Percentiles rank a stretch among this genome's conserved stretches.
phyloP scores from a whole-genome alignment of 2,797 vertebrate species.

The Microchirus variegatus region DNA sequence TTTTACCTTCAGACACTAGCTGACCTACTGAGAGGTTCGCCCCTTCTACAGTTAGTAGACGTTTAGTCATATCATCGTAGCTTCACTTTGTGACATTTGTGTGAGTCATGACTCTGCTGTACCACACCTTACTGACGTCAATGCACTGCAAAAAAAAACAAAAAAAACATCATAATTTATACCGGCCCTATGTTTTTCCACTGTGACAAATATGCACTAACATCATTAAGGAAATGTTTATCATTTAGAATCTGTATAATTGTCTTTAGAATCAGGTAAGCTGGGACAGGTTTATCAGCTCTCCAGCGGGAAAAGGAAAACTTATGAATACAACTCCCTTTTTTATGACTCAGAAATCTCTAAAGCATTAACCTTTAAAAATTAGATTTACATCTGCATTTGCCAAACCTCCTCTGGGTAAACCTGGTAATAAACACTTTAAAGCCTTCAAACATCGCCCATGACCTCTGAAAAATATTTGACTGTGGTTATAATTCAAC shows the following conservation, averaged over 20 bases:
- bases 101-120: conserved; percentile 46
- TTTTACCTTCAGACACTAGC: conserved; percentile 43
- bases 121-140: conserved; percentile 9
- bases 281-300: conserved; percentile 42
- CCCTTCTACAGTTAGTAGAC: conserved; percentile 34
- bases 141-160: neutral
- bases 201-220: too few relatives aligned
- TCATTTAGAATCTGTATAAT: conserved; percentile 1
- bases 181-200: too few relatives aligned
- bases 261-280: conserved; percentile 28
- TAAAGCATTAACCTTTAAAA: conserved; percentile 77
- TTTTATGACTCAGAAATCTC: conserved; percentile 67
- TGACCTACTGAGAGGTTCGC: conserved; percentile 56
- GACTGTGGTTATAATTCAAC: conserved; percentile 60
- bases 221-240: too few relatives aligned
- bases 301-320: conserved; percentile 46
- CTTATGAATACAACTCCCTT: conserved; percentile 45
- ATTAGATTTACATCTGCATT: conserved; percentile 72
- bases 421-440: conserved; percentile 70
- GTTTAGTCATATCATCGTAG: conserved; percentile 55
- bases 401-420: conserved; percentile 57
- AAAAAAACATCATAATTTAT: neutral
- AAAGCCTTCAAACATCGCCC: conserved; percentile 68
- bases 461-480: conserved; percentile 64
- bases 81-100: conserved; percentile 39